A percentile compares a stretch with the other conserved stretches of the same genome.
These are phyloP conservation scores for Oscheius sp. DNA, from an alignment of 2,888 invertebrate genomes.

Conservation along the genomic window DNA sequence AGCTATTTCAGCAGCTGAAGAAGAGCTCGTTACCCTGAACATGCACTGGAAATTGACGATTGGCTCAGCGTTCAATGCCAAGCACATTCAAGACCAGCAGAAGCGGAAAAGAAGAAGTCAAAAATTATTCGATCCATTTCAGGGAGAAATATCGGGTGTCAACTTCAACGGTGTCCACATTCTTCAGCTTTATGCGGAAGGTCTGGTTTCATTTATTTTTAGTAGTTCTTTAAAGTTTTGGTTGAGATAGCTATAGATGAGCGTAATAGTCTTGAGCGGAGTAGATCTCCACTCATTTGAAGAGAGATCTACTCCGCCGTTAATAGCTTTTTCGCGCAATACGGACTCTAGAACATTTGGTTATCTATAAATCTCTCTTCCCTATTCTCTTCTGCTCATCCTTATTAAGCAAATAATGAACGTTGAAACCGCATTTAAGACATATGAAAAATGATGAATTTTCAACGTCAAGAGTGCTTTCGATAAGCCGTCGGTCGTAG, in stretches of 20 bases:
- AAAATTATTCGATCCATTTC: constrained; percentile 60
- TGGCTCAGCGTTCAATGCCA: constrained; percentile 62
- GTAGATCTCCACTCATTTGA: background rate
- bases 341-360: background rate
- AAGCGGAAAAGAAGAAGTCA: constrained; percentile 1
- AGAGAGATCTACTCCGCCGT: background rate
- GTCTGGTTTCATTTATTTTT: too few relatives aligned
- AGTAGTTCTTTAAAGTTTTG: too few relatives aligned
- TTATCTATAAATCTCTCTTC: background rate
- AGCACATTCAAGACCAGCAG: constrained; percentile 35
- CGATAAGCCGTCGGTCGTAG: background rate
- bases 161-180: constrained; percentile 66
- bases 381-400: background rate
- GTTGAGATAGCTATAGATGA: background rate
- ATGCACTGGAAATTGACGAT: constrained; percentile 61
- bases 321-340: constrained; percentile 1
- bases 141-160: constrained; percentile 63
- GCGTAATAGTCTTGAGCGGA: background rate
- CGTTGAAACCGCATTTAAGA: constrained; percentile 3
- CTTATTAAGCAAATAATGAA: constrained; percentile 1
- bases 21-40: constrained; percentile 60
- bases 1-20: constrained; percentile 9
- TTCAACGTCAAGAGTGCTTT: background rate
- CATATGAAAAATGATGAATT: constrained; percentile 17
- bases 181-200: constrained; percentile 62